Percentiles rank a stretch among this genome's conserved stretches.
These are phyloP conservation scores for Rhodinocichla rosea DNA, from an alignment of 2,113 vertebrate genomes.

Conservation along the genomic window DNA sequence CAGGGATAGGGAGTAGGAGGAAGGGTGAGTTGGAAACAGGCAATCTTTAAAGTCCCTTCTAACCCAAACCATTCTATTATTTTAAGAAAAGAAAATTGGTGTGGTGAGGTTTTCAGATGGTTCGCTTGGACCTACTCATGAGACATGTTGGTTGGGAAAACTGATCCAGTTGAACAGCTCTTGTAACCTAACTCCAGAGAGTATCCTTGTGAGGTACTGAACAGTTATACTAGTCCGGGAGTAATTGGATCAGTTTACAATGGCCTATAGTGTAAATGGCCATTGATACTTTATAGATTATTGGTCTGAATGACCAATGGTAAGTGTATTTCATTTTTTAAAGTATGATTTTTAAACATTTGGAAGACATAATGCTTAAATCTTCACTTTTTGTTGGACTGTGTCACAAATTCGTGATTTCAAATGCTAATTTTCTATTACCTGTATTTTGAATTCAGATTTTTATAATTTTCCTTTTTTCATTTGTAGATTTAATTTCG, in stretches of 20 bases:
- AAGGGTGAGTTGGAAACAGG: background rate
- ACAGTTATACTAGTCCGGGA: background rate
- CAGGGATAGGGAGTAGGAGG: background rate
- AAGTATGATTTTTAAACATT: background rate
- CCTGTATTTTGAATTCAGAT: background rate
- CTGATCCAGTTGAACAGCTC: background rate
- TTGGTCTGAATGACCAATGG: background rate
- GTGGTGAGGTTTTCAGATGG: background rate
- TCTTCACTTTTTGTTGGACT: background rate
- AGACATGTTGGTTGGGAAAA: background rate
- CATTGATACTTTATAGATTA: background rate
- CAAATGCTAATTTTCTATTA: background rate
- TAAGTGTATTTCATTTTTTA: background rate
- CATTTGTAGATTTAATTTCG: background rate
- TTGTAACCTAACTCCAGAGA: background rate
- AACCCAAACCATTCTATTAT: background rate
- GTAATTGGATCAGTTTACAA: background rate
- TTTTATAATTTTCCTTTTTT: background rate
- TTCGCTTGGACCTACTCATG: background rate
- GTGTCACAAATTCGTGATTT: background rate
- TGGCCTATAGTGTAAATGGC: background rate
- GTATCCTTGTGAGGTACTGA: background rate
- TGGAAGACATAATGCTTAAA: background rate
- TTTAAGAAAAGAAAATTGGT: background rate
- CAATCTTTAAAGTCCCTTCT: background rate